Conservation (phyloP, 2,113 vertebrate genomes). For the Myrmecobius fasciatus region DNA sequence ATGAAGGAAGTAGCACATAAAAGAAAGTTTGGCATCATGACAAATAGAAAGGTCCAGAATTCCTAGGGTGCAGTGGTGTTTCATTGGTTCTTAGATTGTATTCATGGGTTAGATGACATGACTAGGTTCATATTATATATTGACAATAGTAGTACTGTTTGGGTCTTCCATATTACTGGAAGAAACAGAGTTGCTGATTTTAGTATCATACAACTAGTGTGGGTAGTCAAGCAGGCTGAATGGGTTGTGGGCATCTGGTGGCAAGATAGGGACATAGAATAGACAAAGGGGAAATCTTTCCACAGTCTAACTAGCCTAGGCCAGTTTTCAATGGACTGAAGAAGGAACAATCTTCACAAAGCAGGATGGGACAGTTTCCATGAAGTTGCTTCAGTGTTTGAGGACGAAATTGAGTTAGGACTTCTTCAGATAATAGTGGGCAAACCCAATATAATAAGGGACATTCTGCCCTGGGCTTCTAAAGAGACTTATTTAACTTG, state of each 20-base stretch:
- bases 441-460: not conserved
- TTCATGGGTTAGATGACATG: not conserved
- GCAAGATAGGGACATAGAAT: not conserved
- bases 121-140: not conserved
- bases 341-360: not conserved
- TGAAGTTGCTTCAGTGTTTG: not conserved
- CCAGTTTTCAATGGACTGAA: not conserved
- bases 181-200: not conserved
- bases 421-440: not conserved
- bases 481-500: conserved; percentile 53
- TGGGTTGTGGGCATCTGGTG: not conserved
- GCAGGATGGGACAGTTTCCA: not conserved
- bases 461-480: conserved; percentile 29
- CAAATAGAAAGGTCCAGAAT: not conserved
- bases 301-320: not conserved
- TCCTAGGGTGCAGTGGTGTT: not conserved
- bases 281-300: not conserved
- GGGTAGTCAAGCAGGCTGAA: not conserved
- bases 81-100: not conserved
- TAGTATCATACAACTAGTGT: not conserved
- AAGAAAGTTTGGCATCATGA: not conserved
- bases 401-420: not conserved
- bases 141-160: not conserved
- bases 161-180: not conserved
- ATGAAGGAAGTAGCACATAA: not conserved